Percentiles rank a stretch among this genome's conserved stretches.
phyloP scores from a whole-genome alignment of 2,888 invertebrate genomes.

The Phalera bucephala region DNA sequence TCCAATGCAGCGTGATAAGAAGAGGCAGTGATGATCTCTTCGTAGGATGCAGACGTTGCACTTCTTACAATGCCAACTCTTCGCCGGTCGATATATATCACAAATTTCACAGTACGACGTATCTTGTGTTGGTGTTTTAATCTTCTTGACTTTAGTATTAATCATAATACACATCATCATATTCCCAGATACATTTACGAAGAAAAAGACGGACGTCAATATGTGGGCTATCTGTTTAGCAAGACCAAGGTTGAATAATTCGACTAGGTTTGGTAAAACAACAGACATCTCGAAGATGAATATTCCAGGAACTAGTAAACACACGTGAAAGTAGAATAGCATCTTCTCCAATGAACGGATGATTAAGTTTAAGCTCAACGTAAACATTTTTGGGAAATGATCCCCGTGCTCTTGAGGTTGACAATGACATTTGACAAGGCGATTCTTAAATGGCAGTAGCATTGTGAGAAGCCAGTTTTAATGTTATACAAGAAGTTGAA shows the following conservation, averaged over 20 bases:
- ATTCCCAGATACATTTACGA: constrained; percentile 59
- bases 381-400: constrained; percentile 1
- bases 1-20: constrained; percentile 93
- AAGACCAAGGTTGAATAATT: constrained; percentile 34
- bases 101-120: constrained; percentile 88
- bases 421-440: constrained; percentile 24
- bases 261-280: constrained; percentile 44
- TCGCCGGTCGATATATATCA: constrained; percentile 86
- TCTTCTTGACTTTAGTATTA: constrained; percentile 30
- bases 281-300: constrained; percentile 51
- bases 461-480: constrained; percentile 22
- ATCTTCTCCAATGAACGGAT: constrained; percentile 28
- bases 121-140: constrained; percentile 7
- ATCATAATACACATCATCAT: constrained; percentile 49
- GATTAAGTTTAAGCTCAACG: no score
- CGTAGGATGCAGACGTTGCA: constrained; percentile 92
- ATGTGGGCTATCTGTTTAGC: constrained; percentile 41
- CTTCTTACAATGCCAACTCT: constrained; percentile 92
- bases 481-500: constrained; percentile 17
- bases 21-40: constrained; percentile 93
- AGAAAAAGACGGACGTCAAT: constrained; percentile 41
- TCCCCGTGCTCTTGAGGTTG: constrained; percentile 11
- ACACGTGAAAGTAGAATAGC: constrained; percentile 35
- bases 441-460: constrained; percentile 14
- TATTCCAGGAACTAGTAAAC: constrained; percentile 48